Evolutionary conservation across 2,888 invertebrate genomes (phyloP).

Genomic region (Tenthredo amoena): DNA sequence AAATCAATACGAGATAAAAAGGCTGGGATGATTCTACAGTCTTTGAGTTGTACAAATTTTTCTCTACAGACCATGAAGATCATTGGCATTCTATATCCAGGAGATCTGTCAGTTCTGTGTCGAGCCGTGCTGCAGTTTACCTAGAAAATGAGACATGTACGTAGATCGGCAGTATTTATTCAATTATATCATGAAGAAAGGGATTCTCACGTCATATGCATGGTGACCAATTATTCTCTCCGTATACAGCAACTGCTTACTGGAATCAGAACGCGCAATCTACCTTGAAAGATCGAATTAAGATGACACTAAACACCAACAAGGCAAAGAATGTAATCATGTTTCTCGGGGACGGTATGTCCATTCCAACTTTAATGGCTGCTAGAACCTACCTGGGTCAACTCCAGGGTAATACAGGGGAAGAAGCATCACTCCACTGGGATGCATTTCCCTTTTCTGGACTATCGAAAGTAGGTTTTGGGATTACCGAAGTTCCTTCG

Average conservation of each 20-base stretch:
- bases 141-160: background rate
- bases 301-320: slow-evolving; percentile 73
- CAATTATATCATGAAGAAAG: background rate
- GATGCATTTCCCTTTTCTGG: slow-evolving; percentile 89
- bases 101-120: background rate
- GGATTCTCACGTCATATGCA: background rate
- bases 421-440: slow-evolving; percentile 86
- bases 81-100: background rate
- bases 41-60: background rate
- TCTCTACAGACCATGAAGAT: background rate
- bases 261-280: slow-evolving; percentile 80
- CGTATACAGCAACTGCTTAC: slow-evolving; percentile 64
- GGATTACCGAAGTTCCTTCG: background rate
- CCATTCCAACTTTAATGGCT: slow-evolving; percentile 89
- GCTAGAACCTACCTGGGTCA: slow-evolving; percentile 88
- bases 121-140: background rate
- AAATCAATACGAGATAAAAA: background rate
- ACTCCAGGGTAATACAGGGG: slow-evolving; percentile 81
- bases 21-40: background rate
- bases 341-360: slow-evolving; percentile 94
- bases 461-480: slow-evolving; percentile 83
- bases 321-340: slow-evolving; percentile 87
- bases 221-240: background rate
- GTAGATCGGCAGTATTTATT: background rate
- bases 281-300: slow-evolving; percentile 75